These are phyloP conservation scores for Mesorhabditis spiculigera DNA, from an alignment of 2,888 invertebrate genomes.

Conservation along the genomic window DNA sequence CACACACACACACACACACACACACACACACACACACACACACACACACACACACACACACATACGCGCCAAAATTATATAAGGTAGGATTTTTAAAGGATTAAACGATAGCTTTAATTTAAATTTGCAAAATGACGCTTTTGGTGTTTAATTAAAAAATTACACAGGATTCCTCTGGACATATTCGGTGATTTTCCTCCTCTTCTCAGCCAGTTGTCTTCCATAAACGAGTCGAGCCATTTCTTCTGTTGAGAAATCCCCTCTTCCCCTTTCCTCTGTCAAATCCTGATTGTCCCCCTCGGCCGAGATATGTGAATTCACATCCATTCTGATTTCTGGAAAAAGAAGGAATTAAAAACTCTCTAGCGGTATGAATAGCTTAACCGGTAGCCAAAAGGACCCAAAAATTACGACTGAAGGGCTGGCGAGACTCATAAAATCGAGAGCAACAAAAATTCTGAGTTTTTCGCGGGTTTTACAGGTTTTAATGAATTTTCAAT, in stretches of 20 bases:
- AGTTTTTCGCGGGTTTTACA: too few species aligned
- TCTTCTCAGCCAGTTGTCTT: slow-evolving; percentile 18
- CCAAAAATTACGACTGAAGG: too few species aligned
- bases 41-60: too few species aligned
- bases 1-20: too few species aligned
- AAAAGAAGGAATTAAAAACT: too few species aligned
- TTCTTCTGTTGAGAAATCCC: slow-evolving; percentile 33
- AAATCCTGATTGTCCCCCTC: slow-evolving; percentile 34
- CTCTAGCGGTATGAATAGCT: too few species aligned
- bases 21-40: too few species aligned
- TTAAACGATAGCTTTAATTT: neutral
- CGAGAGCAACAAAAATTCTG: too few species aligned
- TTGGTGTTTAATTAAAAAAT: neutral
- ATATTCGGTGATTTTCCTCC: slow-evolving; percentile 24
- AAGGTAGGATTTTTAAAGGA: neutral
- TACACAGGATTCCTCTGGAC: slow-evolving; percentile 22
- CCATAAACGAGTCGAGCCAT: slow-evolving; percentile 27
- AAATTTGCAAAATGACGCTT: neutral
- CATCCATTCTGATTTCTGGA: neutral
- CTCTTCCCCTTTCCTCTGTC: slow-evolving; percentile 29
- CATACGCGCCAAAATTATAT: too few species aligned
- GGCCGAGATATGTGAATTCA: slow-evolving; percentile 26
- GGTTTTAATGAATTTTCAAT: too few species aligned
- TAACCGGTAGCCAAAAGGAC: too few species aligned
- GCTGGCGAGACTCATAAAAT: too few species aligned